Conservation (phyloP, 1,140 invertebrate genomes). For the Leptinotarsa undecemlineata region DNA sequence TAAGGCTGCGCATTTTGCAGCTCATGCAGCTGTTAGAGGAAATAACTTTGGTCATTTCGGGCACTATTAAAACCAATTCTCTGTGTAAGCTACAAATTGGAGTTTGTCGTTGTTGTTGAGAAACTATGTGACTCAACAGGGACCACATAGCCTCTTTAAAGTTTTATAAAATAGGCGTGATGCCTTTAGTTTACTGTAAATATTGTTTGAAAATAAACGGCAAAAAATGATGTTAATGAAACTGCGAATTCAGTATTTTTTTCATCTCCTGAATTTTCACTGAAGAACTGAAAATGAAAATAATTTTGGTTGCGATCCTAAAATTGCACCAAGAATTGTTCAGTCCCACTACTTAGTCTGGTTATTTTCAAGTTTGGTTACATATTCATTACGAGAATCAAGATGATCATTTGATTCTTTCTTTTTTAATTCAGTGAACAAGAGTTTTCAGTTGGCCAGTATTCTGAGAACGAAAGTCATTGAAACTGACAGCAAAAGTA, state of each 20-base stretch:
- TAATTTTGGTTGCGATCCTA: too few relatives aligned
- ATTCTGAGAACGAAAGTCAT: too few relatives aligned
- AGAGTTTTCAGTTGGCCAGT: too few relatives aligned
- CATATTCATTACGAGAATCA: too few relatives aligned
- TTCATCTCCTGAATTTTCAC: neutral
- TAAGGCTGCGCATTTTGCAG: slow-evolving; percentile 63
- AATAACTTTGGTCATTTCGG: slow-evolving; percentile 18
- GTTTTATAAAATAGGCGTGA: neutral
- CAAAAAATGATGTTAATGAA: neutral
- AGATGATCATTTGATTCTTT: too few relatives aligned
- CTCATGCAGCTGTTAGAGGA: slow-evolving; percentile 40
- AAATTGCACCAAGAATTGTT: too few relatives aligned
- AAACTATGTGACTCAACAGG: neutral
- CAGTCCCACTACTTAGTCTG: too few relatives aligned
- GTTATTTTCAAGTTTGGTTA: too few relatives aligned
- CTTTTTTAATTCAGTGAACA: too few relatives aligned
- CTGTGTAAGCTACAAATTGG: neutral
- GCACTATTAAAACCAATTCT: slow-evolving; percentile 25
- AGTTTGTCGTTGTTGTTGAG: neutral
- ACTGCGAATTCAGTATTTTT: neutral
- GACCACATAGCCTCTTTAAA: neutral
- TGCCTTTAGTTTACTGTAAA: neutral
- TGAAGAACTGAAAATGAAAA: too few relatives aligned
- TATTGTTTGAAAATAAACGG: neutral
- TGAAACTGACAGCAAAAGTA: too few relatives aligned